Conservation (phyloP, 2,888 invertebrate genomes). For the Neoascia interrupta region DNA sequence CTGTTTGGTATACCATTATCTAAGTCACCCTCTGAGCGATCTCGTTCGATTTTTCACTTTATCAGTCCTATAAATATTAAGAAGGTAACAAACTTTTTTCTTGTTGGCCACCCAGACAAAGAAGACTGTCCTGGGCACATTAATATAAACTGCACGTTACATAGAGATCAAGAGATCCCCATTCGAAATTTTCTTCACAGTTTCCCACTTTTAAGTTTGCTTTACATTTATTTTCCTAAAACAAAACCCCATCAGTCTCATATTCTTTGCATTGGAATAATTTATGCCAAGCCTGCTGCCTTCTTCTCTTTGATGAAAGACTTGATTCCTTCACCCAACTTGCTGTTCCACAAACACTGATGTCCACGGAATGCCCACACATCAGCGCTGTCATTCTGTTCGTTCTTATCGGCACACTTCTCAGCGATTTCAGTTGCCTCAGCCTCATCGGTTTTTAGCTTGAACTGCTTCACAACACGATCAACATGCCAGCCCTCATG, state of each 20-base stretch:
- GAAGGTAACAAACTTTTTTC: too few species aligned
- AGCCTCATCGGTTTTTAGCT: conserved; percentile 75
- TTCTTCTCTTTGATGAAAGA: conserved; percentile 30
- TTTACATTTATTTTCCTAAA: background rate
- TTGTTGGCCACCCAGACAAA: too few species aligned
- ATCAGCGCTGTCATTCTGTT: conserved; percentile 74
- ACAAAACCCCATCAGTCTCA: conserved; percentile 1
- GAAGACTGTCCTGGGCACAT: too few species aligned
- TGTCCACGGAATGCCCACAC: conserved; percentile 78
- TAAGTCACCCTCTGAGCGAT: too few species aligned
- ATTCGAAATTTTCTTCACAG: too few species aligned
- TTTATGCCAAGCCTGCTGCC: background rate
- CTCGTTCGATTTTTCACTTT: too few species aligned
- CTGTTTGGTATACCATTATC: too few species aligned
- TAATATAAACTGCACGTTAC: too few species aligned
- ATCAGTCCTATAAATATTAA: too few species aligned
- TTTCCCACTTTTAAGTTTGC: too few species aligned
- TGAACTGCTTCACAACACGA: conserved; percentile 77
- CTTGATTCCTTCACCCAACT: conserved; percentile 75
- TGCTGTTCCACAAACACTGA: conserved; percentile 76
- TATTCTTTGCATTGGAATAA: background rate
- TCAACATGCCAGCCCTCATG: conserved; percentile 75
- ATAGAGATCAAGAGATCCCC: too few species aligned
- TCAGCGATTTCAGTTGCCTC: conserved; percentile 75
- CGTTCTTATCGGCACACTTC: conserved; percentile 76